Percentiles rank a stretch among this genome's conserved stretches.
Conservation (phyloP, 2,113 vertebrate genomes). For the Propithecus coquereli region DNA sequence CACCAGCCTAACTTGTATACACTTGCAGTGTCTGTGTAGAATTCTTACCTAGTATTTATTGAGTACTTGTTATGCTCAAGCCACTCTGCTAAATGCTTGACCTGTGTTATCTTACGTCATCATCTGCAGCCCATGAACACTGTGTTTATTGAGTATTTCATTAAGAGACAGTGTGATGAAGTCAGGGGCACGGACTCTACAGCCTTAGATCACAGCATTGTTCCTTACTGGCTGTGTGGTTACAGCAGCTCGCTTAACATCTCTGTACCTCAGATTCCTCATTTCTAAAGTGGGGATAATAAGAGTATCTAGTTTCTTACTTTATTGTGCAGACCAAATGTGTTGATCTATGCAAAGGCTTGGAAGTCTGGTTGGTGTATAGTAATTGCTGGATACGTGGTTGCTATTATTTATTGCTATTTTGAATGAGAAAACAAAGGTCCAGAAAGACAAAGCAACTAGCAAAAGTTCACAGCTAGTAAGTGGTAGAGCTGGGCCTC, state of each 20-base stretch:
- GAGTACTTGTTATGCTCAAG: neutral
- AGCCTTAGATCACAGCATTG: neutral
- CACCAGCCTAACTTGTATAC: neutral
- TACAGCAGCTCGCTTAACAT: neutral
- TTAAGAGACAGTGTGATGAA: neutral
- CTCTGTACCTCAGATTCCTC: neutral
- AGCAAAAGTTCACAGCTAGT: neutral
- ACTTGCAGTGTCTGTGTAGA: neutral
- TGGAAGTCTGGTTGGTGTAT: neutral
- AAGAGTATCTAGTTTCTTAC: neutral
- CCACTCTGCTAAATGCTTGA: neutral
- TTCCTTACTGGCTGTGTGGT: neutral
- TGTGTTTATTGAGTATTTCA: neutral
- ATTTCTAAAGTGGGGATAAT: neutral
- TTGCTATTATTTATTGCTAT: neutral
- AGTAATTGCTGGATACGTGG: neutral
- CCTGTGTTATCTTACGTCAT: neutral
- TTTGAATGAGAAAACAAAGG: conserved; percentile 9
- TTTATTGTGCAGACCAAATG: neutral
- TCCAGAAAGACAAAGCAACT: neutral
- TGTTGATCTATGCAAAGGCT: neutral
- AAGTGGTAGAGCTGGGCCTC: neutral
- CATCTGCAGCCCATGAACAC: neutral
- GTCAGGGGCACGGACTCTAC: neutral
- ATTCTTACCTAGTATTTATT: neutral